A percentile compares a stretch with the other conserved stretches of the same genome.
These are phyloP conservation scores for Chloropsis hardwickii DNA, from an alignment of 2,113 vertebrate genomes.

Conservation along the genomic window DNA sequence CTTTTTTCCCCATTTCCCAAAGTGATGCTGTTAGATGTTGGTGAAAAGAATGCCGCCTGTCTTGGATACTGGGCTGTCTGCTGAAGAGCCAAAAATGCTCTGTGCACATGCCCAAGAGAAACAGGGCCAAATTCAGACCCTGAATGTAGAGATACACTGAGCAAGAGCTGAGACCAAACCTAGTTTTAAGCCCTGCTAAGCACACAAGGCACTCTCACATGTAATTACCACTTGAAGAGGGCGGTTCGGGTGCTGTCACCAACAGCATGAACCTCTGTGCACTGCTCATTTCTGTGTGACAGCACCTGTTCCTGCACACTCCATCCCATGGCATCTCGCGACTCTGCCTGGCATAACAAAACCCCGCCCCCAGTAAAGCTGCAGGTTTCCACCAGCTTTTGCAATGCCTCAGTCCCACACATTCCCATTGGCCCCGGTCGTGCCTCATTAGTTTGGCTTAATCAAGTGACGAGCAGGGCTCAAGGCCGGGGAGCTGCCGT, in stretches of 20 bases:
- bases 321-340: not conserved
- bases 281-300: not conserved
- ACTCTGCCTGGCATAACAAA: not conserved
- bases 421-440: conserved; percentile 4
- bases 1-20: not conserved
- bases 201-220: not conserved
- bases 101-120: not conserved
- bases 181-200: not conserved
- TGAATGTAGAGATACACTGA: not conserved
- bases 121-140: not conserved
- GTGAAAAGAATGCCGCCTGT: not conserved
- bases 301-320: not conserved
- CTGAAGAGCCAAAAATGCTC: not conserved
- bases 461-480: conserved; percentile 57
- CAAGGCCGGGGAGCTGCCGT: not conserved
- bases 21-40: not conserved
- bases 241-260: not conserved
- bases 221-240: not conserved
- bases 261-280: not conserved
- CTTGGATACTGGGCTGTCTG: not conserved
- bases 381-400: conserved; percentile 5
- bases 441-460: conserved; percentile 70
- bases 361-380: not conserved
- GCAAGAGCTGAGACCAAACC: not conserved
- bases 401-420: not conserved